Percentiles rank a stretch among this genome's conserved stretches.
These are phyloP conservation scores for Idaea straminata DNA, from an alignment of 2,888 invertebrate genomes.

Conservation along the genomic window DNA sequence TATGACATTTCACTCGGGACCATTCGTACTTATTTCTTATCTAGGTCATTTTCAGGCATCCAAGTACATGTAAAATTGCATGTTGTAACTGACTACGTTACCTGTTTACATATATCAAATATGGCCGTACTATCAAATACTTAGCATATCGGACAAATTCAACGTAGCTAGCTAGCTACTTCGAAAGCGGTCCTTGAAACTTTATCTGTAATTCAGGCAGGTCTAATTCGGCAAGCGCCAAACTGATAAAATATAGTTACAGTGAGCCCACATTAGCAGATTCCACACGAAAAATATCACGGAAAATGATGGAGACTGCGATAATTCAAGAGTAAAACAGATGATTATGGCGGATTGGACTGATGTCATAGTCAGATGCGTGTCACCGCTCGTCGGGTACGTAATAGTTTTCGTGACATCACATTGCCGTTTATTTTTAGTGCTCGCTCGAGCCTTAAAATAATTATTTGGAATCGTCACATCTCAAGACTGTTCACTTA, in stretches of 20 bases:
- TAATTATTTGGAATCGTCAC: constrained; percentile 63
- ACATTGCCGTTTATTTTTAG: constrained; percentile 71
- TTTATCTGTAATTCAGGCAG: constrained; percentile 27
- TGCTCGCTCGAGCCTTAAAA: constrained; percentile 66
- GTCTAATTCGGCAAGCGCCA: constrained; percentile 21
- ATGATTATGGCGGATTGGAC: constrained; percentile 56
- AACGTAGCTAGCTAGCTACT: constrained; percentile 11
- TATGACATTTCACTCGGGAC: neutral
- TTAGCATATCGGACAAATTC: constrained; percentile 13
- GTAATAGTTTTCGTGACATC: constrained; percentile 75
- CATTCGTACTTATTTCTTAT: neutral
- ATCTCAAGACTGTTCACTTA: constrained; percentile 46
- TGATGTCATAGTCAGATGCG: constrained; percentile 73
- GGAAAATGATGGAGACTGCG: constrained; percentile 25
- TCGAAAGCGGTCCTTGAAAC: constrained; percentile 21
- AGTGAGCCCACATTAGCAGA: constrained; percentile 27
- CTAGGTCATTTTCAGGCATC: neutral
- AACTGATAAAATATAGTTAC: constrained; percentile 22
- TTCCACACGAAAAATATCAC: constrained; percentile 13
- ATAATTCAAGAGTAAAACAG: constrained; percentile 58
- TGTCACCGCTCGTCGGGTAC: constrained; percentile 52
- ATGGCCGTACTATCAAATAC: constrained; percentile 8
- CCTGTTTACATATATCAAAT: constrained; percentile 5
- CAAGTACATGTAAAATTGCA: neutral
- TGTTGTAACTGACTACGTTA: constrained; percentile 3